Percentiles rank a stretch among this genome's conserved stretches.
Evolutionary conservation across 2,113 vertebrate species (phyloP).

Genomic region (Climacteris rufus): DNA sequence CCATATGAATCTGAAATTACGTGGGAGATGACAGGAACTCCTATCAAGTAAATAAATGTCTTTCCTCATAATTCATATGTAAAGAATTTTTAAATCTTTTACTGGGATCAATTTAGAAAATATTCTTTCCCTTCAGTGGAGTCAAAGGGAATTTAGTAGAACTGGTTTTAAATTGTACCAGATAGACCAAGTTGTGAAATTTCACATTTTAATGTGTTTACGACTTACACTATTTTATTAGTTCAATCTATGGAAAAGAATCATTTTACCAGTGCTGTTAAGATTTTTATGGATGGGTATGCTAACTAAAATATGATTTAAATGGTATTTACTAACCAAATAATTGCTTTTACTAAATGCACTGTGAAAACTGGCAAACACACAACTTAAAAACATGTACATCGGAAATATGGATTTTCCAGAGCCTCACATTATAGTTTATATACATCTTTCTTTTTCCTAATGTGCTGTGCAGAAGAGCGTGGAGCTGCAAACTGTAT

Average conservation of each 20-base stretch:
- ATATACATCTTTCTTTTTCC: constrained; percentile 25
- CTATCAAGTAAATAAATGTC: neutral
- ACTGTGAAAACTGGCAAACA: constrained; percentile 71
- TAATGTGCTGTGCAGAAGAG: constrained; percentile 37
- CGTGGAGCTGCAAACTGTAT: constrained; percentile 6
- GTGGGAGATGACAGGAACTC: neutral
- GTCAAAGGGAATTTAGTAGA: constrained; percentile 25
- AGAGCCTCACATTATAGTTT: constrained; percentile 30
- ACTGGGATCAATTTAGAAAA: constrained; percentile 18
- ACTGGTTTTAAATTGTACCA: constrained; percentile 37
- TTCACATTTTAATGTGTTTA: constrained; percentile 73
- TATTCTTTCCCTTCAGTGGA: constrained; percentile 6
- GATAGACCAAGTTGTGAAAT: constrained; percentile 60
- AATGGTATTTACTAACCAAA: constrained; percentile 74
- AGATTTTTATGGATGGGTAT: neutral
- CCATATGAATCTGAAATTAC: neutral
- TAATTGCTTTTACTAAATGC: constrained; percentile 67
- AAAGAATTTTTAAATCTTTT: neutral
- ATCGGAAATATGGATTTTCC: constrained; percentile 61
- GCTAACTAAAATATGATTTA: constrained; percentile 70
- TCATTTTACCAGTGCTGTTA: constrained; percentile 59
- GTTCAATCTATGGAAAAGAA: constrained; percentile 61
- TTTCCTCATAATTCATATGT: neutral
- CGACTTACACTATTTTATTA: constrained; percentile 70
- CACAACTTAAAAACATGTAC: constrained; percentile 53